Evolutionary conservation across 2,888 invertebrate species (phyloP).

Genomic region (Epinotia nisella): DNA sequence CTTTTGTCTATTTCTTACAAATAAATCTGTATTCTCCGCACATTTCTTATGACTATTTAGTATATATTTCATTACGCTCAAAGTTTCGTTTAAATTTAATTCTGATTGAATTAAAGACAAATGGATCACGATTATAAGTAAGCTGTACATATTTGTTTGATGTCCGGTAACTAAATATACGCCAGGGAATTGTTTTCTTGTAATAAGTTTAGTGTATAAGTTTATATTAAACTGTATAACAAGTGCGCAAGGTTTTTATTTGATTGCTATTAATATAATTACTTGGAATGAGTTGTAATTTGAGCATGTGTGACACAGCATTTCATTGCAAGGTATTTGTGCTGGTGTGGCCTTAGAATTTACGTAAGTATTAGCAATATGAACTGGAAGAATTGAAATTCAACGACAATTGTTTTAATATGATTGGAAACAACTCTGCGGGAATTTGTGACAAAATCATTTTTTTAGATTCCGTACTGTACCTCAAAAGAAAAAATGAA

Average conservation of each 20-base stretch:
- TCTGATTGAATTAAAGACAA: slow-evolving; percentile 52
- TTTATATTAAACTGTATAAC: not conserved
- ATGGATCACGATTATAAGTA: slow-evolving; percentile 54
- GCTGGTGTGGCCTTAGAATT: not conserved
- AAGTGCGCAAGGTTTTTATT: not conserved
- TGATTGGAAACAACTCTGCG: no score
- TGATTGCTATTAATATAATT: not conserved
- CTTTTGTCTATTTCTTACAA: slow-evolving; percentile 53
- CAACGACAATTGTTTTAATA: no score
- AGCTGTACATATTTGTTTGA: slow-evolving; percentile 50
- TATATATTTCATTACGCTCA: slow-evolving; percentile 56
- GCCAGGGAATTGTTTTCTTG: not conserved
- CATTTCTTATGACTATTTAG: slow-evolving; percentile 54
- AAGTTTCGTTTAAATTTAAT: slow-evolving; percentile 56
- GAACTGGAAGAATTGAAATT: no score
- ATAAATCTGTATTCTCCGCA: slow-evolving; percentile 48
- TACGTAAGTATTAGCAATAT: not conserved
- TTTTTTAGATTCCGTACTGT: no score
- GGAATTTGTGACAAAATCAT: no score
- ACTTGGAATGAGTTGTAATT: not conserved
- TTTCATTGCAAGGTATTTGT: not conserved
- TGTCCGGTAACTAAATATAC: not conserved
- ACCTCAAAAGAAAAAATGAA: no score
- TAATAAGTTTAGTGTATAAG: not conserved
- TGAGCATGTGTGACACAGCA: not conserved